These are phyloP conservation scores for Rhinoraja longicauda DNA, from an alignment of 2,797 vertebrate genomes.

Conservation along the genomic window DNA sequence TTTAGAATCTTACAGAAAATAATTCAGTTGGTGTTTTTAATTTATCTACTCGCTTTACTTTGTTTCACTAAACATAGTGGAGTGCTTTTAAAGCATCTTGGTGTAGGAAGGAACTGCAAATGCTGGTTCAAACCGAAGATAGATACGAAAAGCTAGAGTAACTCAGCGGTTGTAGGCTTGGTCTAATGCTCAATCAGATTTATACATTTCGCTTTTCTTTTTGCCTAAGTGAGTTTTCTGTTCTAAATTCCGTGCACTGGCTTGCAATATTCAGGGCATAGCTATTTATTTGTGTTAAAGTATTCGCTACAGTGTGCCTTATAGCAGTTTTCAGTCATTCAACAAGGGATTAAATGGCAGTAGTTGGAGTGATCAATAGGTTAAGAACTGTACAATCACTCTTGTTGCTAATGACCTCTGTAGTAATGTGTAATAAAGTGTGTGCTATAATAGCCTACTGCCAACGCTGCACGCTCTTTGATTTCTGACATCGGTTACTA, in stretches of 20 bases:
- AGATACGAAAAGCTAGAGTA: too few species aligned
- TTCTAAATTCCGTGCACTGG: slow-evolving; percentile 72
- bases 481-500: slow-evolving; percentile 61
- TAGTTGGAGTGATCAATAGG: slow-evolving; percentile 99
- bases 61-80: neutral
- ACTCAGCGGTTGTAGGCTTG: too few species aligned
- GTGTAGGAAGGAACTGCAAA: too few species aligned
- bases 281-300: slow-evolving; percentile 65
- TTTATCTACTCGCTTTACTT: neutral
- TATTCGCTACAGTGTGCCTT: slow-evolving; percentile 64
- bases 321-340: slow-evolving; percentile 86
- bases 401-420: slow-evolving; percentile 97
- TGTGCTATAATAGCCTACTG: slow-evolving; percentile 82
- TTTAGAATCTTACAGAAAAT: neutral
- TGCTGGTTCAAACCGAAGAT: too few species aligned
- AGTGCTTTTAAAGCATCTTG: neutral
- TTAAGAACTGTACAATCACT: slow-evolving; percentile 96
- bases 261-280: slow-evolving; percentile 65
- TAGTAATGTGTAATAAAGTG: slow-evolving; percentile 98
- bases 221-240: slow-evolving; percentile 44
- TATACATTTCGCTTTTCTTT: neutral
- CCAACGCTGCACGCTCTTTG: slow-evolving; percentile 69
- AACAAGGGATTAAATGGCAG: slow-evolving; percentile 97
- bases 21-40: neutral
- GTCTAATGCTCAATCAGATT: neutral